Evolutionary conservation across 2,113 vertebrate genomes (phyloP).

Genomic region (Circaetus cinerascens): DNA sequence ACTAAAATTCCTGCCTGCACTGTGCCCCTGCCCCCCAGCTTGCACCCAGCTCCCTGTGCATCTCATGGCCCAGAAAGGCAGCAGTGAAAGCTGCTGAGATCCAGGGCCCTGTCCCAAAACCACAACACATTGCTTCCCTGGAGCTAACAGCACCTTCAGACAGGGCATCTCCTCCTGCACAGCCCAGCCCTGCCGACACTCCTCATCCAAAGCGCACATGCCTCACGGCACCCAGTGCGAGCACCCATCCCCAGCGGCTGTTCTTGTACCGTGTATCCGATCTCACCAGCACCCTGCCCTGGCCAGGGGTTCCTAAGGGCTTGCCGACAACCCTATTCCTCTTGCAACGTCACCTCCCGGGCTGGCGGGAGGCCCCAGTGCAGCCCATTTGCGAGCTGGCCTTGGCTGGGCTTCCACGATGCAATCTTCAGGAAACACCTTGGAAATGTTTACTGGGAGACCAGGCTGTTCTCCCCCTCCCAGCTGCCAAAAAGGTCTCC

Average conservation of each 20-base stretch:
- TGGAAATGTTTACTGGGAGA: neutral
- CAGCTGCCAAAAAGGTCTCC: neutral
- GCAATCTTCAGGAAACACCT: neutral
- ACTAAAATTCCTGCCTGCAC: neutral
- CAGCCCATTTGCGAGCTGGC: fast-evolving
- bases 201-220: fast-evolving
- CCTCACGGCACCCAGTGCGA: neutral
- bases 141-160: neutral
- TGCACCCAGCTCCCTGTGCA: neutral
- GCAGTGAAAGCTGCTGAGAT: neutral
- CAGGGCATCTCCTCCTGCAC: neutral
- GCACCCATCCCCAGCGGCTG: neutral
- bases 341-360: neutral
- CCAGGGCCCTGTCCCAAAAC: neutral
- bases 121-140: fast-evolving
- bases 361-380: neutral
- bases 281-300: neutral
- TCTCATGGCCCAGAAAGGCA: neutral
- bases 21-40: neutral
- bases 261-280: neutral
- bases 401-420: neutral
- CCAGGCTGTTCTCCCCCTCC: neutral
- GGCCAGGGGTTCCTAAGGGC: neutral
- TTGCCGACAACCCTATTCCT: neutral
- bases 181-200: neutral